These are phyloP conservation scores for Camponotus vicinus DNA, from an alignment of 1,140 invertebrate genomes.

Conservation along the genomic window DNA sequence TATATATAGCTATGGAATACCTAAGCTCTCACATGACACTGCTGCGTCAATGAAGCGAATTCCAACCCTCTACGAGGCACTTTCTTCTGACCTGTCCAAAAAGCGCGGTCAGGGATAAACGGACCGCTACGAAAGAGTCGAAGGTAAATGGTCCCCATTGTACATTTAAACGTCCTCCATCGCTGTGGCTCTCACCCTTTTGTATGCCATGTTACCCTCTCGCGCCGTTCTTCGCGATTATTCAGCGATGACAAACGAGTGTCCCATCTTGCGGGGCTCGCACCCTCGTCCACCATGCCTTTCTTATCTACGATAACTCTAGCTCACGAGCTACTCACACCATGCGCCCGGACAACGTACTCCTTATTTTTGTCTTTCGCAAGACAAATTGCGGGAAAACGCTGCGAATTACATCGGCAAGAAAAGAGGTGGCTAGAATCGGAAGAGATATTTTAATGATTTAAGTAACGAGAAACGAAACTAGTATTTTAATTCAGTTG, in stretches of 20 bases:
- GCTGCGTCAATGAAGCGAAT: slow-evolving; percentile 60
- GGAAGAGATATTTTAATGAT: neutral
- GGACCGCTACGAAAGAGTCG: slow-evolving; percentile 71
- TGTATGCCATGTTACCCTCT: slow-evolving; percentile 8
- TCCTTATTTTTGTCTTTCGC: slow-evolving; percentile 67
- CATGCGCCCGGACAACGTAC: neutral
- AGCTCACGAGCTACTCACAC: slow-evolving; percentile 48
- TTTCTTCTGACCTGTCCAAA: slow-evolving; percentile 1
- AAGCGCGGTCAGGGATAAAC: slow-evolving; percentile 58
- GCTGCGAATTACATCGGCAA: slow-evolving; percentile 39
- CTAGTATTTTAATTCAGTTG: neutral
- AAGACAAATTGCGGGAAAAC: slow-evolving; percentile 72
- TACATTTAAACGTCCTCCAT: slow-evolving; percentile 81
- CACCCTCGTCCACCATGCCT: slow-evolving; percentile 51
- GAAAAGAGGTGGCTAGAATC: neutral
- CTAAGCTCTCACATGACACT: neutral
- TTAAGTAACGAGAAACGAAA: slow-evolving; percentile 19
- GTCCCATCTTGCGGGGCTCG: slow-evolving; percentile 70
- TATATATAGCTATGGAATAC: slow-evolving; percentile 17
- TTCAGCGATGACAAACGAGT: slow-evolving; percentile 83
- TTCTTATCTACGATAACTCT: slow-evolving; percentile 64
- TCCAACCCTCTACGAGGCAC: slow-evolving; percentile 51
- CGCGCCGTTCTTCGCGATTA: slow-evolving; percentile 76
- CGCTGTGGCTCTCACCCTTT: slow-evolving; percentile 32
- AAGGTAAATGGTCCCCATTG: slow-evolving; percentile 83